Percentiles rank a stretch among this genome's conserved stretches.
Conservation (phyloP, 2,888 invertebrate genomes). For the Rhogogaster chlorosoma region DNA sequence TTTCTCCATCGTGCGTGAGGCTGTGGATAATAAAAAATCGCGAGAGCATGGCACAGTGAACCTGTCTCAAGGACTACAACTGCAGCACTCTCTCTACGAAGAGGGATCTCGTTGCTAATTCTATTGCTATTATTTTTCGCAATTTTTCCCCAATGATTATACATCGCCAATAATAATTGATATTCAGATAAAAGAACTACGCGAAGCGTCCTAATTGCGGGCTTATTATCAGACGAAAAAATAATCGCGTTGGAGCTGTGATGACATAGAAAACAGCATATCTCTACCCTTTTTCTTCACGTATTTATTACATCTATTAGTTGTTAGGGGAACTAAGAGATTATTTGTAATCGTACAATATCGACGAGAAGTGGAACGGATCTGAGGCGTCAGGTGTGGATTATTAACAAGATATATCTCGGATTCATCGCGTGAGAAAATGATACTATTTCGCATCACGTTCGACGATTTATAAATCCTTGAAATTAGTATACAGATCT, state of each 20-base stretch:
- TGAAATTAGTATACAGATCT: neutral
- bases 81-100: neutral
- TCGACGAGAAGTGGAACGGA: slow-evolving; percentile 30
- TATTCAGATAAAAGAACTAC: neutral
- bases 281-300: neutral
- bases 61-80: slow-evolving; percentile 30
- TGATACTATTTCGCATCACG: slow-evolving; percentile 6
- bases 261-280: neutral
- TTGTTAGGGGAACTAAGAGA: neutral
- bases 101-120: neutral
- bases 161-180: neutral
- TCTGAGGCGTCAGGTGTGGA: neutral
- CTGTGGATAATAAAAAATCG: slow-evolving; percentile 22
- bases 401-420: neutral
- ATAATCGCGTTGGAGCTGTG: neutral
- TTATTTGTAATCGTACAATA: neutral
- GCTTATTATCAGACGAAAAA: neutral
- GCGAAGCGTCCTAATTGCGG: neutral
- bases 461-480: neutral
- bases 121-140: neutral
- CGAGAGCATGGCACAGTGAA: slow-evolving; percentile 30
- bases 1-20: neutral
- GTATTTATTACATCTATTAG: neutral
- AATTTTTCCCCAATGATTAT: neutral
- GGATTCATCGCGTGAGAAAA: slow-evolving; percentile 41